Evolutionary conservation across 2,113 vertebrate genomes (phyloP), one percentile per base, ranked within the genome.

Genomic region (Lycaon pictus): DNA sequence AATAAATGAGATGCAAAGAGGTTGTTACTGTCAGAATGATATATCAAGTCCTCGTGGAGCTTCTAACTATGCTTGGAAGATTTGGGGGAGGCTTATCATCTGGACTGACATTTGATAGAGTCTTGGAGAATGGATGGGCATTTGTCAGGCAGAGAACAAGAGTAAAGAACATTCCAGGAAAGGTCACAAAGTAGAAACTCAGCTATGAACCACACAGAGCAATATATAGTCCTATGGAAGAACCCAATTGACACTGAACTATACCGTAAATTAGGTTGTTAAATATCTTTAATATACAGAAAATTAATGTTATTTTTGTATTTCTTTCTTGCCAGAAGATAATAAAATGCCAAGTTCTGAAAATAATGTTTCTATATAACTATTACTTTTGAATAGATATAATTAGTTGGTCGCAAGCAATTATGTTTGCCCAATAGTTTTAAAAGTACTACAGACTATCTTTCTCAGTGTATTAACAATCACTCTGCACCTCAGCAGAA

Each of bases 221-320:
- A 20, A 82, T 48, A 29, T 16, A 56, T 0, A 60, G 15, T 43
- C 7, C 48, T 89, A 25, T 0, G 23, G 58, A 96, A 97, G 43
- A 58, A 63, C 11, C 32, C 95, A 95, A 60, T 0, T 84, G 53
- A 35, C 67, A 83, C 53, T 22, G 32, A 91, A 81, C 56, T 69
- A 83, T 1, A 53, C 37, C 67, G 43, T 60, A 90, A 84, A 69
- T 3, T 37, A 19, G 29, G 25, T 22, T 55, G 17, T 4, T 89
- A 48, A 95, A 60, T 77, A 67, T 60, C 29, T 56, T 58, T 71
- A 81, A 76, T 10, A 80, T 3, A 56, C 6, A 71, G 32, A 94
- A 96, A 96, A 90, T 69, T 51, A 81, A 90, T 17, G 3, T 29
- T 82, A 62, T 48, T 29, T 93, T 95, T 65, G 23, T 11, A 93